phyloP scores from a whole-genome alignment of 2,888 invertebrate species.

The Aphidius colemani region DNA sequence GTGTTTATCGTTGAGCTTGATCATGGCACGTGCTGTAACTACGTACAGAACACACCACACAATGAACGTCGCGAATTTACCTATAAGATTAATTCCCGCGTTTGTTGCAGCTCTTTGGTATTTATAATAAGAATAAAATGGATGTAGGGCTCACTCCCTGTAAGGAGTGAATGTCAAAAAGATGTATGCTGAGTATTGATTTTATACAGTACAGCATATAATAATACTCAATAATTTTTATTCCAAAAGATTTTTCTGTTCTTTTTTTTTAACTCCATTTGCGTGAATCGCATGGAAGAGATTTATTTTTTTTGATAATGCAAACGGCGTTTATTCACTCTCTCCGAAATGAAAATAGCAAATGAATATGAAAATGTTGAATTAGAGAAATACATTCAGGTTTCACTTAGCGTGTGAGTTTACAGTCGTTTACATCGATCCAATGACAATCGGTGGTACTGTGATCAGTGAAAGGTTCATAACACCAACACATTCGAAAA shows the following conservation, averaged over 20 bases:
- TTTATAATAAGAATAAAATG: conserved; percentile 36
- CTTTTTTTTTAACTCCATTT: background rate
- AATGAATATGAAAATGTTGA: too few relatives aligned
- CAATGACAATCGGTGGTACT: too few relatives aligned
- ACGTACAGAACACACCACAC: conserved; percentile 2
- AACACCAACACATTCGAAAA: background rate
- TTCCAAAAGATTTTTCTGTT: background rate
- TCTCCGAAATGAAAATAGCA: too few relatives aligned
- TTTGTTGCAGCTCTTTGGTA: background rate
- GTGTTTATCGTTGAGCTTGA: too few relatives aligned
- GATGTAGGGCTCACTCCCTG: conserved; percentile 38
- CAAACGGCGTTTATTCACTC: background rate
- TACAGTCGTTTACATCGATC: too few relatives aligned
- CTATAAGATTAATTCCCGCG: conserved; percentile 31
- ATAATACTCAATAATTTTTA: background rate
- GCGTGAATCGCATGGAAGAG: background rate
- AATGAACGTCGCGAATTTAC: conserved; percentile 31
- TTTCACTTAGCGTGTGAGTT: too few relatives aligned
- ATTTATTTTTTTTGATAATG: background rate
- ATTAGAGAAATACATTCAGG: too few relatives aligned
- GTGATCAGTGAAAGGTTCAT: too few relatives aligned
- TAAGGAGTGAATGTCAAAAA: conserved; percentile 36
- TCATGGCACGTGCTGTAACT: too few relatives aligned
- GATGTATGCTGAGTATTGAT: background rate
- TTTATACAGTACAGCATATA: background rate